Evolutionary conservation across 2,113 vertebrate species (phyloP).

Genomic region (Manacus vitellinus): DNA sequence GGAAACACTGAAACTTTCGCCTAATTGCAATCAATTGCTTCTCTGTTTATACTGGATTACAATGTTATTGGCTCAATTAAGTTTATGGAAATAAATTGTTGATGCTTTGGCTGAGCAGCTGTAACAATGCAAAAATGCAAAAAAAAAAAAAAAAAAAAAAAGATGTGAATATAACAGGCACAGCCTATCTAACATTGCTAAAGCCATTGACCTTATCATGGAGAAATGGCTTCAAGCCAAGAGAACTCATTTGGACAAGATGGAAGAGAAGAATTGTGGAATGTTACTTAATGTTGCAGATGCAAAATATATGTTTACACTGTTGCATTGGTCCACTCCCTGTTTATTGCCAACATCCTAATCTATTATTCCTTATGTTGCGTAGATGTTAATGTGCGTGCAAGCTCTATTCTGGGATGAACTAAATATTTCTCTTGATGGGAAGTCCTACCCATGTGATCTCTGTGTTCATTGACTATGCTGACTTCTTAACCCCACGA

Average conservation of each 20-base stretch:
- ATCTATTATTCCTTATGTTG: neutral
- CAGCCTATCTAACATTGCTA: slow-evolving; percentile 35
- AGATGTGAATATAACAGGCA: slow-evolving; percentile 9
- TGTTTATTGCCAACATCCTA: neutral
- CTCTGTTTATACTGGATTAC: slow-evolving; percentile 59
- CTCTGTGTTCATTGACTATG: neutral
- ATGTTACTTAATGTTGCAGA: neutral
- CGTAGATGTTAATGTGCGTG: neutral
- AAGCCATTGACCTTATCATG: slow-evolving; percentile 31
- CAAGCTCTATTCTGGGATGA: neutral
- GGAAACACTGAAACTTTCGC: slow-evolving; percentile 70
- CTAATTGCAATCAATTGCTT: slow-evolving; percentile 69
- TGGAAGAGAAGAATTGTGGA: slow-evolving; percentile 2
- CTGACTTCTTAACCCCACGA: neutral
- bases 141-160: neutral
- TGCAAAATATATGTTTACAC: slow-evolving; percentile 1
- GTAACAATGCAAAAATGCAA: slow-evolving; percentile 47
- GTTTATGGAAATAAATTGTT: slow-evolving; percentile 62
- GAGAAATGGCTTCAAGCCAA: slow-evolving; percentile 46
- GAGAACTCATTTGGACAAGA: slow-evolving; percentile 44
- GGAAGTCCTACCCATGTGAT: neutral
- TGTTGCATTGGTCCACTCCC: neutral
- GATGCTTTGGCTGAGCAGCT: slow-evolving; percentile 42
- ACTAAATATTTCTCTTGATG: neutral
- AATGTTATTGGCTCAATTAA: slow-evolving; percentile 59